Percentiles rank a stretch among this genome's conserved stretches.
Evolutionary conservation across 2,797 vertebrate genomes (phyloP).

Genomic region (Mormyrus hasselquistii): DNA sequence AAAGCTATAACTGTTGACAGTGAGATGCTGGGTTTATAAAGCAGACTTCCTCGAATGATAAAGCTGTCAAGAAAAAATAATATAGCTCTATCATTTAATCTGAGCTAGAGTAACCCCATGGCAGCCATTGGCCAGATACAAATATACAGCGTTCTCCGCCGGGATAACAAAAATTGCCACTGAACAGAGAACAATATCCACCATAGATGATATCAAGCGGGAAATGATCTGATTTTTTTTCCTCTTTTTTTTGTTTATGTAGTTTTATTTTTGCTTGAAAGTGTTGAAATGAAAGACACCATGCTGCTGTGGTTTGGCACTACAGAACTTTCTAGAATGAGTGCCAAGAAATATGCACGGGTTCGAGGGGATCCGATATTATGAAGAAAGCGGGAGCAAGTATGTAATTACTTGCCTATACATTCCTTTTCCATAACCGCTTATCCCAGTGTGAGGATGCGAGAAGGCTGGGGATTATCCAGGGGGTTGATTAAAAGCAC

Average conservation of each 20-base stretch:
- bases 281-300: neutral
- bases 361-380: neutral
- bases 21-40: conserved; percentile 21
- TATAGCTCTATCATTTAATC: conserved; percentile 38
- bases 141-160: neutral
- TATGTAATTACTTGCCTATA: neutral
- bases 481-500: neutral
- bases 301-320: neutral
- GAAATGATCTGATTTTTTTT: neutral
- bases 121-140: conserved; percentile 11
- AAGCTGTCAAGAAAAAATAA: conserved; percentile 33
- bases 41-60: conserved; percentile 36
- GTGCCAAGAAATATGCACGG: neutral
- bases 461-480: neutral
- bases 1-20: conserved; percentile 19
- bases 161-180: conserved; percentile 3
- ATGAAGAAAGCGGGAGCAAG: neutral
- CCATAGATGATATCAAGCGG: neutral
- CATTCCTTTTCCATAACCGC: neutral
- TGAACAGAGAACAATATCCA: neutral
- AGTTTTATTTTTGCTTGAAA: neutral
- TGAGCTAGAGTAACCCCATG: conserved; percentile 21
- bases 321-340: neutral
- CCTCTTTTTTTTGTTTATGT: neutral
- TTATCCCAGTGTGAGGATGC: neutral